Conservation (phyloP, 2,797 vertebrate genomes). For the Phoeniculus purpureus region DNA sequence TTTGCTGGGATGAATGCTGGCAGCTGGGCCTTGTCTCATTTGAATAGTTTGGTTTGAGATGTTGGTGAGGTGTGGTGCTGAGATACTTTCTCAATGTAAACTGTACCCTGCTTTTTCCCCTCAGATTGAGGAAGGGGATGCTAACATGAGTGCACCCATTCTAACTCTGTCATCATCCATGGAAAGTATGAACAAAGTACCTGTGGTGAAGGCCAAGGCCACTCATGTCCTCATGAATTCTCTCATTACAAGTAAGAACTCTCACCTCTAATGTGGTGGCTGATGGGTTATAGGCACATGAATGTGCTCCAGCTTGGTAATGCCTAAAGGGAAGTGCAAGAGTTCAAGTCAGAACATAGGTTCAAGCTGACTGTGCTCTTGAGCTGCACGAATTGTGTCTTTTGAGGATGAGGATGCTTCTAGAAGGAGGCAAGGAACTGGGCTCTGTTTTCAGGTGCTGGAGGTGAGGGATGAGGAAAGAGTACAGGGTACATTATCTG, state of each 20-base stretch:
- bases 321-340: background rate
- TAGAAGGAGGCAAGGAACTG: background rate
- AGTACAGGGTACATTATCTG: background rate
- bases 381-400: background rate
- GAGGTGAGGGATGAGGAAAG: background rate
- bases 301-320: background rate
- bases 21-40: background rate
- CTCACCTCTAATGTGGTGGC: background rate
- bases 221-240: constrained; percentile 89
- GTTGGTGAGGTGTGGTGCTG: background rate
- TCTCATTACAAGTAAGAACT: constrained; percentile 90
- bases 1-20: background rate
- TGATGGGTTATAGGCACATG: fast-evolving
- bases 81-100: background rate
- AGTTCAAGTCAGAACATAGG: background rate
- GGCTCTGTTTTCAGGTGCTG: background rate
- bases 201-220: constrained; percentile 84
- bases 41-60: background rate
- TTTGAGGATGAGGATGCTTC: background rate
- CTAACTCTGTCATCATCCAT: constrained; percentile 64
- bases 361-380: background rate
- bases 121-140: constrained; percentile 80
- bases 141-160: constrained; percentile 17
- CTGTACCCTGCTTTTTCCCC: constrained; percentile 41
- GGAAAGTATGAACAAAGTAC: constrained; percentile 74